phyloP scores from a whole-genome alignment of 2,888 invertebrate species.

The Melanchra persicariae region DNA sequence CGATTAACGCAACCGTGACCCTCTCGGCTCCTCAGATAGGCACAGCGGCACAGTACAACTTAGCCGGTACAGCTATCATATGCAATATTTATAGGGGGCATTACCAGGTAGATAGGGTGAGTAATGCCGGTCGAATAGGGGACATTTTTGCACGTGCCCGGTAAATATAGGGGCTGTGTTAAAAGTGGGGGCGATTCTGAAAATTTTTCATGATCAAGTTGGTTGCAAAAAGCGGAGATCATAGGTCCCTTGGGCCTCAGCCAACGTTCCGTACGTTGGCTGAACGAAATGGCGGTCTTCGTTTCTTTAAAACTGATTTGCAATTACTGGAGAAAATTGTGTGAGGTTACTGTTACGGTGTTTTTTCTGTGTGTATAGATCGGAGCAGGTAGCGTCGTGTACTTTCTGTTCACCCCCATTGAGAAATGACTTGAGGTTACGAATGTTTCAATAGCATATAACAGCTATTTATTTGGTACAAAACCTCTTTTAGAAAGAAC shows the following conservation, averaged over 20 bases:
- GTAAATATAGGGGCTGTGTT: constrained; percentile 59
- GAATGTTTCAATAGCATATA: too few species aligned
- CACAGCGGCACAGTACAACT: constrained; percentile 59
- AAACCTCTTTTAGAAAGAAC: too few species aligned
- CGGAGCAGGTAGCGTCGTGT: background rate
- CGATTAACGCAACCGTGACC: constrained; percentile 63
- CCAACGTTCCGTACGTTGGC: too few species aligned
- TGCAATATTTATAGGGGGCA: constrained; percentile 83
- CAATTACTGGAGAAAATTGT: background rate
- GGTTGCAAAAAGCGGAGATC: background rate
- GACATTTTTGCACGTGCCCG: constrained; percentile 84
- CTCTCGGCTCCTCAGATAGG: constrained; percentile 60
- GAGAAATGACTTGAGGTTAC: too few species aligned
- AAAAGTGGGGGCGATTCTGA: constrained; percentile 33
- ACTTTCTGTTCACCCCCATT: too few species aligned
- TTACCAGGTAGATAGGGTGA: constrained; percentile 85
- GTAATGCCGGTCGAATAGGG: constrained; percentile 80
- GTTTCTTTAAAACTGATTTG: constrained; percentile 6
- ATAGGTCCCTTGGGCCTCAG: constrained; percentile 22
- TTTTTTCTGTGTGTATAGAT: background rate
- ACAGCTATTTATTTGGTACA: too few species aligned
- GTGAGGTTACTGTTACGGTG: background rate
- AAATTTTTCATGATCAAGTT: constrained; percentile 31
- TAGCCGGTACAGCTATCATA: constrained; percentile 76
- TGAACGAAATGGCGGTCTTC: too few species aligned